These are phyloP conservation scores for Clarias macrocephalus DNA, from an alignment of 2,113 vertebrate genomes.

Conservation along the genomic window DNA sequence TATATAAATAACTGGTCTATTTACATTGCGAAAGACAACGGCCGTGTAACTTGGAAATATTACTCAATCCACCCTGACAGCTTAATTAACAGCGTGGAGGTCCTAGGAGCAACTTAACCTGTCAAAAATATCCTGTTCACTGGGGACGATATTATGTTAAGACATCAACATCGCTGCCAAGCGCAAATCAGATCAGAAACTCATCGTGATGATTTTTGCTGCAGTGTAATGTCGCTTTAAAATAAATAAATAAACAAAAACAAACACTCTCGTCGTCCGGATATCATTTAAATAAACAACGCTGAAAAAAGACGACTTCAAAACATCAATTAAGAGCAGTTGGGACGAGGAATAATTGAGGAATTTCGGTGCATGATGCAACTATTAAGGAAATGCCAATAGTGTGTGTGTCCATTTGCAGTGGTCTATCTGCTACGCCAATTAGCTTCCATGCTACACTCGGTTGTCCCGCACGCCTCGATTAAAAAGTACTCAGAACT, in stretches of 20 bases:
- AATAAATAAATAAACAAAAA: conserved; percentile 51
- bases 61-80: neutral
- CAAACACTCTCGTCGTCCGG: conserved; percentile 2
- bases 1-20: neutral
- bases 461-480: conserved; percentile 34
- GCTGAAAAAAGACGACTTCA: neutral
- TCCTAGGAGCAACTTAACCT: neutral
- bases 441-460: conserved; percentile 58
- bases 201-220: conserved; percentile 36
- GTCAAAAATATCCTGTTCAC: no score
- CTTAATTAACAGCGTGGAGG: neutral
- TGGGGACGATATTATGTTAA: neutral
- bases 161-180: neutral
- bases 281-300: neutral
- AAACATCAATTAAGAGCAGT: neutral
- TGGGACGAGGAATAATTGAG: neutral
- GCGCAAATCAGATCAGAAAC: neutral
- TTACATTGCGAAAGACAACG: neutral
- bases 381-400: conserved; percentile 52
- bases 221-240: conserved; percentile 51
- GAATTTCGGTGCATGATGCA: conserved; percentile 26
- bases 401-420: conserved; percentile 30
- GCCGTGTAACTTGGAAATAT: neutral
- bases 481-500: conserved; percentile 49
- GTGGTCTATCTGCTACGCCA: conserved; percentile 43